Percentiles rank a stretch among this genome's conserved stretches.
Evolutionary conservation across 2,797 vertebrate species (phyloP).

Genomic region (Psittacula echo): DNA sequence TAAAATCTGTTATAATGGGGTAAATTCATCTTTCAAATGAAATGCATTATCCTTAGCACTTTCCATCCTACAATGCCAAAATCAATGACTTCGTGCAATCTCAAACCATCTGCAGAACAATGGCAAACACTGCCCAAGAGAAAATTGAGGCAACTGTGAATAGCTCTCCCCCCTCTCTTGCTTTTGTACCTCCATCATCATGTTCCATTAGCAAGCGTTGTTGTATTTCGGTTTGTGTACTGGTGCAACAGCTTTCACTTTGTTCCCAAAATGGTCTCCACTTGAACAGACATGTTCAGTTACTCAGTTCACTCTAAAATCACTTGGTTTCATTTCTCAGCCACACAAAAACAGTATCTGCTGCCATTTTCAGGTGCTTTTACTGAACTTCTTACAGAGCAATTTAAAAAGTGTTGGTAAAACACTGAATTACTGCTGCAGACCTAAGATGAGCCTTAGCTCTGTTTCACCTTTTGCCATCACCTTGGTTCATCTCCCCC

Average conservation of each 20-base stretch:
- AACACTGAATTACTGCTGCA: background rate
- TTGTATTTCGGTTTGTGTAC: background rate
- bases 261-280: background rate
- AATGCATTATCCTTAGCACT: background rate
- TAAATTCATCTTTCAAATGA: background rate
- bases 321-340: background rate
- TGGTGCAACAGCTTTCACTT: background rate
- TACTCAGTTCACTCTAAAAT: background rate
- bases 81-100: background rate
- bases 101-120: background rate
- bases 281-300: accelerated
- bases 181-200: background rate
- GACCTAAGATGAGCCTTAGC: background rate
- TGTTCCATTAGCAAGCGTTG: accelerated
- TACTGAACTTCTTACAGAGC: background rate
- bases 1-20: background rate
- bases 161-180: background rate
- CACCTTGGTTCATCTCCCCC: background rate
- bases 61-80: background rate
- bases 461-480: background rate
- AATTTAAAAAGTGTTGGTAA: background rate
- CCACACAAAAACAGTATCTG: background rate
- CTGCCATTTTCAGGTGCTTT: background rate
- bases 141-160: background rate
- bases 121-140: background rate